These are phyloP conservation scores for Hyla sarda DNA, from an alignment of 2,113 vertebrate genomes.

Conservation along the genomic window DNA sequence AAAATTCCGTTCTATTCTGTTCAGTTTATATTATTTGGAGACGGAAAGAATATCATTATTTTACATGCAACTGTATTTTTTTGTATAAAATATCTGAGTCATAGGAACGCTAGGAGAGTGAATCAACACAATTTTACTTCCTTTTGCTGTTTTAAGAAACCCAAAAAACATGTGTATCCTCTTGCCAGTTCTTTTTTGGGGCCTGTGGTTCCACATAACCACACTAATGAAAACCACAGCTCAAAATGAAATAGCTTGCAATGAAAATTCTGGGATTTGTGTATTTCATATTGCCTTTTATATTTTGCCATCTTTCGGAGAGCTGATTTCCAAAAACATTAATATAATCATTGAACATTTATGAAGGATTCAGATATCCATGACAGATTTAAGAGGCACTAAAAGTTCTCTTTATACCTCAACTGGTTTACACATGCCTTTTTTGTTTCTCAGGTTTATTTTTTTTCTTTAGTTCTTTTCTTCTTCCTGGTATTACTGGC, in stretches of 20 bases:
- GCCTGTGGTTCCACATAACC: conserved; percentile 51
- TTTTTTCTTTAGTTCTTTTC: not conserved
- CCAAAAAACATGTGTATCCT: conserved; percentile 51
- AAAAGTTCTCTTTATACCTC: conserved; percentile 15
- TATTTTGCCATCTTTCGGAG: conserved; percentile 45
- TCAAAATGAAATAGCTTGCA: conserved; percentile 52
- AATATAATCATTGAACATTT: conserved; percentile 45
- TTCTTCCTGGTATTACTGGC: not conserved
- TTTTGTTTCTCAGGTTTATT: not conserved
- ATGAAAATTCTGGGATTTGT: conserved; percentile 50
- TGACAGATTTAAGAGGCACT: conserved; percentile 30
- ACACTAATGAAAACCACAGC: conserved; percentile 58
- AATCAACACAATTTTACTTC: conserved; percentile 54
- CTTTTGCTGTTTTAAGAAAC: conserved; percentile 52
- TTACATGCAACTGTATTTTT: conserved; percentile 5
- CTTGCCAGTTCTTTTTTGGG: conserved; percentile 57
- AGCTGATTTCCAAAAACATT: conserved; percentile 46
- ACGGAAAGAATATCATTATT: not conserved
- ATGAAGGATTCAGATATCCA: conserved; percentile 18
- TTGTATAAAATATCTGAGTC: conserved; percentile 39
- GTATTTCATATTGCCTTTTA: conserved; percentile 39
- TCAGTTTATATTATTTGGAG: not conserved
- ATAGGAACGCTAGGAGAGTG: conserved; percentile 25
- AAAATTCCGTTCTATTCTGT: not conserved
- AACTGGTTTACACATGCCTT: conserved; percentile 12